Evolutionary conservation across 2,888 invertebrate genomes (phyloP), one percentile per base, ranked within the genome.

Genomic region (Alcis repandata): DNA sequence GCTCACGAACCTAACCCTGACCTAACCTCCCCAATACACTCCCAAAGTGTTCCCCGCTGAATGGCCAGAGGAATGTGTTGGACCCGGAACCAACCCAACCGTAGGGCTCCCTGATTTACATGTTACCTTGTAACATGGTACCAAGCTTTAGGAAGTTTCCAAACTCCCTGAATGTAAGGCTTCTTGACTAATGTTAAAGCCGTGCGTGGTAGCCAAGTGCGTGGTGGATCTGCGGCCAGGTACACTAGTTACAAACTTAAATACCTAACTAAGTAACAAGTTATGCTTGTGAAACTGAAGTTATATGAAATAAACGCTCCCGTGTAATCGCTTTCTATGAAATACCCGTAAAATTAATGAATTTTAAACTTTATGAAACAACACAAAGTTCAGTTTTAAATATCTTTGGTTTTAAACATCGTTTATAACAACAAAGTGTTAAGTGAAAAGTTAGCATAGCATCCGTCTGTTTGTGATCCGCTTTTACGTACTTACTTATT

Each of bases 391-490:
- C 6, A 27, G 27, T 27, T 27, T 27, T 27, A 6, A 27, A 27
- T 27, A 27, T 27, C 27, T 27, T 27, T 27, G 27, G 2, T 27
- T 27, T 27, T 6, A 45, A 48, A 53, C 27, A 53, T 38, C 40
- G 15, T 41, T 38, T 1, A 17, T 15, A 33, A 49, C 15, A 53
- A 27, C 41, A 53, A 41, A 41, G 41, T 27, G 15, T 27, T 53
- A 53, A 59, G 46, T 38, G 57, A 45, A 52, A 66, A 66, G 52
- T 66, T 59, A 40, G 51, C 41, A 36, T 43, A 64, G 33, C 63
- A 54, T 54, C 64, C 64, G 64, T 48, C 64, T 64, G 64, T 49
- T 54, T 59, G 32, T 64, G 64, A 64, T 59, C 40, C 48, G 33
- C 27, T 58, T 52, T 63, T 41, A 27, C 19, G 27, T 32, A 53